Evolutionary conservation across 64 coral and sea anemone species (phyloP).

Genomic region (Montipora efflorescens): DNA sequence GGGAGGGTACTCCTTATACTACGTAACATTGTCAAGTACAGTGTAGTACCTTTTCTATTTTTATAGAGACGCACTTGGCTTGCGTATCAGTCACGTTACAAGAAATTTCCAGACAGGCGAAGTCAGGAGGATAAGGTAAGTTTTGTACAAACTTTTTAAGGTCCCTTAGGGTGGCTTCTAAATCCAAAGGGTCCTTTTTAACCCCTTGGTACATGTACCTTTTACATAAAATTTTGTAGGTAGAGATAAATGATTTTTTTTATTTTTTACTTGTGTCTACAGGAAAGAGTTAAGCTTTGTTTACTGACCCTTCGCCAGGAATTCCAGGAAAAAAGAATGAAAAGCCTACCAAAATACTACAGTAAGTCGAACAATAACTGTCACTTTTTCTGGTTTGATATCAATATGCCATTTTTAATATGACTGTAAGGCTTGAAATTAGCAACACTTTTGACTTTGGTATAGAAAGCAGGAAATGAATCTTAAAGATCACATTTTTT

Average conservation of each 20-base stretch:
- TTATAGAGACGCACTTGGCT: constrained; percentile 87
- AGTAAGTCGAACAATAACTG: not conserved
- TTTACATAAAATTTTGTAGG: not conserved
- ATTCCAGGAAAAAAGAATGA: constrained; percentile 26
- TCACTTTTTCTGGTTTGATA: no score
- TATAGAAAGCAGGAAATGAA: no score
- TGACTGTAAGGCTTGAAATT: no score
- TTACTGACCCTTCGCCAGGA: constrained; percentile 11
- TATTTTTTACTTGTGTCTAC: not conserved
- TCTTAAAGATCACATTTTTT: no score
- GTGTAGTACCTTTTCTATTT: not conserved
- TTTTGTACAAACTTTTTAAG: no score
- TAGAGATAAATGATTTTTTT: not conserved
- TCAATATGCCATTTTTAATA: no score
- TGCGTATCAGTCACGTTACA: constrained; percentile 88
- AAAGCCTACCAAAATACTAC: constrained; percentile 36
- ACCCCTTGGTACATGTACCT: no score
- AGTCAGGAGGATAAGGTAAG: constrained; percentile 77
- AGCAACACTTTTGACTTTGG: no score
- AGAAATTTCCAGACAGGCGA: constrained; percentile 76
- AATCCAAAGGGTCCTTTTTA: not conserved
- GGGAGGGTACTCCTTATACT: no score
- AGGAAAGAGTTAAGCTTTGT: constrained; percentile 67
- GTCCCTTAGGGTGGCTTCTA: not conserved
- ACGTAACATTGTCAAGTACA: no score